phyloP scores from a whole-genome alignment of 2,888 invertebrate genomes.

The Blera fallax region DNA sequence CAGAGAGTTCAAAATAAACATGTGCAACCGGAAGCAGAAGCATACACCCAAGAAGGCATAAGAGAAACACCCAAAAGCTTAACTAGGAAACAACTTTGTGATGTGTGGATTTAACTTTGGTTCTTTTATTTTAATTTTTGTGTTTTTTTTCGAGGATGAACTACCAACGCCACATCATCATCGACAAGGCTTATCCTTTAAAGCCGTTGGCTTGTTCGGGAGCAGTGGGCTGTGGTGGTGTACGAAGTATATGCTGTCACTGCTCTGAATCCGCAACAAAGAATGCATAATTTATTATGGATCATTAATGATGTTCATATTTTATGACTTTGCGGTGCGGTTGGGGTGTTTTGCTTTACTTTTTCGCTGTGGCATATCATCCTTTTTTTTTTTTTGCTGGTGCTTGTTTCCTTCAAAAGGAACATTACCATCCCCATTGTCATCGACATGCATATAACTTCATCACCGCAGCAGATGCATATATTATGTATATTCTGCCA shows the following conservation, averaged over 20 bases:
- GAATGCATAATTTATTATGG: constrained; percentile 72
- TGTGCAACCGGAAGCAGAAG: not conserved
- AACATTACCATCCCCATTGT: constrained; percentile 53
- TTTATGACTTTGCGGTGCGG: constrained; percentile 69
- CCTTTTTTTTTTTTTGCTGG: constrained; percentile 2
- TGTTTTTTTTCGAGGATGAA: constrained; percentile 18
- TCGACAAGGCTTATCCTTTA: constrained; percentile 63
- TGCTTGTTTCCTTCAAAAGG: constrained; percentile 39
- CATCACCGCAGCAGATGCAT: constrained; percentile 67
- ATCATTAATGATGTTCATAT: constrained; percentile 73
- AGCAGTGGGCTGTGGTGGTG: not conserved
- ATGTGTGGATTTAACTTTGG: constrained; percentile 59
- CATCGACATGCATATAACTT: constrained; percentile 65
- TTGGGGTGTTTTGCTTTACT: constrained; percentile 50
- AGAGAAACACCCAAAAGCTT: constrained; percentile 37
- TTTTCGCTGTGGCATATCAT: constrained; percentile 24
- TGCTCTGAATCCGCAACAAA: constrained; percentile 60
- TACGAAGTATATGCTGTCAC: constrained; percentile 41
- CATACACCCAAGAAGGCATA: not conserved
- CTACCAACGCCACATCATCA: constrained; percentile 34
- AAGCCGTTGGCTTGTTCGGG: constrained; percentile 41
- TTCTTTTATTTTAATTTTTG: constrained; percentile 4
- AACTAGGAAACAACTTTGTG: constrained; percentile 47
- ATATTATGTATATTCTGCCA: constrained; percentile 59
- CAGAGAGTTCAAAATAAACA: constrained; percentile 49